These are phyloP conservation scores for Pogonomyrmex barbatus DNA, from an alignment of 1,140 invertebrate genomes.

Conservation along the genomic window DNA sequence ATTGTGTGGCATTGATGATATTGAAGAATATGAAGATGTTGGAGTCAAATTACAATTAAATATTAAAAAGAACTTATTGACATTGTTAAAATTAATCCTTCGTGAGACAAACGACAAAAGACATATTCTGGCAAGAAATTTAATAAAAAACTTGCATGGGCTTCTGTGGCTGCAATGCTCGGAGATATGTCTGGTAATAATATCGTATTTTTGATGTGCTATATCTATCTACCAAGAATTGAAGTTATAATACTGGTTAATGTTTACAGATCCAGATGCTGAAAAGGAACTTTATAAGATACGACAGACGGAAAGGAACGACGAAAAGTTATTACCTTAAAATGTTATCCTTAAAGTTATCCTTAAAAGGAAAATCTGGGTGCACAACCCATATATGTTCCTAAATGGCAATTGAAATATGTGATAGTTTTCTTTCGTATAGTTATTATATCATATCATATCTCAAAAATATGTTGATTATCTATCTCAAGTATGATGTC, in stretches of 20 bases:
- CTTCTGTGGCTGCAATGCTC: neutral
- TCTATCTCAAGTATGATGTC: too few relatives aligned
- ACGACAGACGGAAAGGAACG: neutral
- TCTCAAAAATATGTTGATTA: conserved; percentile 2
- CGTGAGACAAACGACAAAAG: neutral
- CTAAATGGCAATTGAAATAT: conserved; percentile 22
- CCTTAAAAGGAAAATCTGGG: conserved; percentile 21
- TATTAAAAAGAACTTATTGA: neutral
- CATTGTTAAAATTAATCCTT: neutral
- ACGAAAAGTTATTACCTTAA: neutral
- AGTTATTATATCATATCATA: neutral
- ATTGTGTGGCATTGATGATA: neutral
- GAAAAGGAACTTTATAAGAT: conserved; percentile 5
- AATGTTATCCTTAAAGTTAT: too few relatives aligned
- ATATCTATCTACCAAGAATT: neutral
- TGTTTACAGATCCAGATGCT: conserved; percentile 3
- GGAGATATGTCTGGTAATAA: conserved; percentile 13
- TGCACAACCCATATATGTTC: neutral
- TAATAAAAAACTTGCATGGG: conserved; percentile 7
- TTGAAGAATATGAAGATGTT: neutral
- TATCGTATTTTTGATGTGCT: neutral
- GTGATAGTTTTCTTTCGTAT: neutral
- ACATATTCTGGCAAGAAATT: neutral
- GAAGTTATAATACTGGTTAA: neutral
- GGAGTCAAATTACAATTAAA: neutral